A percentile compares a stretch with the other conserved stretches of the same genome.
phyloP scores from a whole-genome alignment of 2,113 vertebrate species.

The Nannobrachium achirus region DNA sequence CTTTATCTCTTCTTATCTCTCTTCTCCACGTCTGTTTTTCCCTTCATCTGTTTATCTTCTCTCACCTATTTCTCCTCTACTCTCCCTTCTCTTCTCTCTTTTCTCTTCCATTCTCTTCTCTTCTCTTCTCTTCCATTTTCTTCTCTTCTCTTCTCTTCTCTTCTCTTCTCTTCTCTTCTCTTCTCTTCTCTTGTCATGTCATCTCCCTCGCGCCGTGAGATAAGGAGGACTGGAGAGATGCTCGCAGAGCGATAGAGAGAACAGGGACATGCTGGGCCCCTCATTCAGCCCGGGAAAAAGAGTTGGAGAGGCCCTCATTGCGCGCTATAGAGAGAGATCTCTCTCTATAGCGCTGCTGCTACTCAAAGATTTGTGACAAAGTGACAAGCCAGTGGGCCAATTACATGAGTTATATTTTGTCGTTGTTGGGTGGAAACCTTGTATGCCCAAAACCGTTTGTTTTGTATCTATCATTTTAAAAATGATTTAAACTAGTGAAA shows the following conservation, averaged over 20 bases:
- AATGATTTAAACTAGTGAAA: too few species aligned
- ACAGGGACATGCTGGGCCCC: too few species aligned
- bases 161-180: slow-evolving; percentile 25
- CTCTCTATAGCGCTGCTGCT: too few species aligned
- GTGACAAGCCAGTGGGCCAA: too few species aligned
- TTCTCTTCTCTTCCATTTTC: slow-evolving; percentile 24
- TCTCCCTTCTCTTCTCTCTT: background rate
- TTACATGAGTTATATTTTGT: too few species aligned
- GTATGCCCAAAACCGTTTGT: too few species aligned
- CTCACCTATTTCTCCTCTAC: background rate
- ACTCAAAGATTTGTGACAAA: too few species aligned
- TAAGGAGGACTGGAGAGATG: slow-evolving; percentile 25
- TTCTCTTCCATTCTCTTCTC: background rate
- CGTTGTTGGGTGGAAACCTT: too few species aligned
- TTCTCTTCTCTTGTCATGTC: slow-evolving; percentile 23
- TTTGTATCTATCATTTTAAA: too few species aligned
- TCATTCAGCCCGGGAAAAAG: too few species aligned
- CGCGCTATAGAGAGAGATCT: too few species aligned
- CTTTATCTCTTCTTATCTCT: slow-evolving; percentile 5
- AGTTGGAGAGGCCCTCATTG: too few species aligned
- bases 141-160: slow-evolving; percentile 34
- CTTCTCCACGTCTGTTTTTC: background rate
- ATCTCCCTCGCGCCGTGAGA: slow-evolving; percentile 16
- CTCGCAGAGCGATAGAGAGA: slow-evolving; percentile 29
- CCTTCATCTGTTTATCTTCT: slow-evolving; percentile 19